Evolutionary conservation across 2,888 invertebrate genomes (phyloP).

Genomic region (Therioaphis trifolii): DNA sequence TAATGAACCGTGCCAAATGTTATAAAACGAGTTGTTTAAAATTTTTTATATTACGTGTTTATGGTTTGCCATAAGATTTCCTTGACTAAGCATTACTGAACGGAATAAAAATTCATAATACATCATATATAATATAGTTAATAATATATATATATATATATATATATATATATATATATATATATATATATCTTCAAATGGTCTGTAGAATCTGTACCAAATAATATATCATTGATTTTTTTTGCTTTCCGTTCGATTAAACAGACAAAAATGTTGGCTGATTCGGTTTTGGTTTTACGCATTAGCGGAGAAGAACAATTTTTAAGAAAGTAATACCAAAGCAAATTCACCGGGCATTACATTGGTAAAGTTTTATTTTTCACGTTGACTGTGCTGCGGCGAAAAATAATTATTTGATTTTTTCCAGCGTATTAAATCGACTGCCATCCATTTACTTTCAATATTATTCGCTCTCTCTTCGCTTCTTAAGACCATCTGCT

Average conservation of each 20-base stretch:
- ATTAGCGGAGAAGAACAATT: background rate
- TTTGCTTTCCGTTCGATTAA: constrained; percentile 3
- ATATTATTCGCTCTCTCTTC: background rate
- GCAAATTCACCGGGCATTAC: background rate
- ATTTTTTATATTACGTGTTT: too few species aligned
- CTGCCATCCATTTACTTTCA: background rate
- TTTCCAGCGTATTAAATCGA: constrained; percentile 33
- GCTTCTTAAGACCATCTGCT: constrained; percentile 1
- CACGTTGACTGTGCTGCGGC: background rate
- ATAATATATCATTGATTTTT: background rate
- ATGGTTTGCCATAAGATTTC: too few species aligned
- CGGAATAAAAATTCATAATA: too few species aligned
- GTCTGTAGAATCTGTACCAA: too few species aligned
- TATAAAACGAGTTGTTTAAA: too few species aligned
- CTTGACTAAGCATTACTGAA: too few species aligned
- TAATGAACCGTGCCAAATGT: too few species aligned
- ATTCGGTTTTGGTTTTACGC: background rate
- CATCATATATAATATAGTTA: too few species aligned
- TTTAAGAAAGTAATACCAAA: background rate
- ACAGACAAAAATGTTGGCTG: background rate
- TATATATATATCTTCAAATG: too few species aligned
- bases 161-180: too few species aligned
- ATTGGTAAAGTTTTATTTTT: constrained; percentile 7
- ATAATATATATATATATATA: too few species aligned
- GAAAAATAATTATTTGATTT: constrained; percentile 15